Percentiles rank a stretch among this genome's conserved stretches.
Evolutionary conservation across 2,888 invertebrate species (phyloP).

Genomic region (Eueremaeus valkanovi): DNA sequence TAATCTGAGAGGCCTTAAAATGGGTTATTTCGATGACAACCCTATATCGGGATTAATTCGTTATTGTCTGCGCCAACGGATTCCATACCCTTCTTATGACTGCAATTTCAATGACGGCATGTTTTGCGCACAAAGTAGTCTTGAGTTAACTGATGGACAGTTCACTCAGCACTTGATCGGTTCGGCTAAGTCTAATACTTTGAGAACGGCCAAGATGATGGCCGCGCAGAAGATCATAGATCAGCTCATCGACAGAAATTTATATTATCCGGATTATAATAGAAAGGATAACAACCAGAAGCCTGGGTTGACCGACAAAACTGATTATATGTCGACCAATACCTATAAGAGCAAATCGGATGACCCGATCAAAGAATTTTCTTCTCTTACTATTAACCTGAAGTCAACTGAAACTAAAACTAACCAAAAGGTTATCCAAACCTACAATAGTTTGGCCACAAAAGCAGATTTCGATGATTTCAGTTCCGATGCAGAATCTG

Average conservation of each 20-base stretch:
- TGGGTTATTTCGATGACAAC: neutral
- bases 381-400: neutral
- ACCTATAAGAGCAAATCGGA: too few species aligned
- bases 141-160: neutral
- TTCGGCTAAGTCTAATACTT: neutral
- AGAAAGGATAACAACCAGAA: neutral
- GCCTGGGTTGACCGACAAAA: neutral
- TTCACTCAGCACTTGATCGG: neutral
- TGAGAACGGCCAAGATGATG: neutral
- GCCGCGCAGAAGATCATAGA: neutral
- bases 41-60: neutral
- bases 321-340: neutral
- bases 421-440: neutral
- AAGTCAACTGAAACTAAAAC: neutral
- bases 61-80: neutral
- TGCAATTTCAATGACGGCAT: neutral
- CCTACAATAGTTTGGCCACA: neutral
- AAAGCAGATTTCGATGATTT: neutral
- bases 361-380: neutral
- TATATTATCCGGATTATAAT: neutral
- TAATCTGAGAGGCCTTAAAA: neutral
- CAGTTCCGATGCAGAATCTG: neutral
- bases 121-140: neutral
- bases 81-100: neutral
- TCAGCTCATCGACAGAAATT: neutral